Conservation (phyloP, 2,888 invertebrate genomes). For the Callinectes sapidus region DNA sequence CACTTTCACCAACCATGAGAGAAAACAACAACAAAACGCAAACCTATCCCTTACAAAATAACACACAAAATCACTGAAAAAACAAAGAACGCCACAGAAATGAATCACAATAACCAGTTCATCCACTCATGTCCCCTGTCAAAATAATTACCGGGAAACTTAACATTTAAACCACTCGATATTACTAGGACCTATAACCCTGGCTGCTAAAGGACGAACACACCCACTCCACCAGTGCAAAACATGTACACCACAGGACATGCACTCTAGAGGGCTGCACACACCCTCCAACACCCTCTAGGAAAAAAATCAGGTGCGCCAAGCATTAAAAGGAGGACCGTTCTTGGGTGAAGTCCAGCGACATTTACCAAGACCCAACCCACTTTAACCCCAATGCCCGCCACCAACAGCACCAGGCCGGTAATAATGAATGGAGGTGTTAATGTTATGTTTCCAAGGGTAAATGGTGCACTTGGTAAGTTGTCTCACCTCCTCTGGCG, state of each 20-base stretch:
- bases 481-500: constrained; percentile 62
- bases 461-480: background rate
- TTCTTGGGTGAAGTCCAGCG: background rate
- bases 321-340: background rate
- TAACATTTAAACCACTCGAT: too few species aligned
- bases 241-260: background rate
- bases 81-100: background rate
- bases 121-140: too few species aligned
- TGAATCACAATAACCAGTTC: too few species aligned
- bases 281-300: background rate
- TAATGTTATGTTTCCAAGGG: background rate
- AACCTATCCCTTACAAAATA: background rate
- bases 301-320: background rate
- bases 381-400: background rate
- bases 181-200: too few species aligned
- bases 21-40: background rate
- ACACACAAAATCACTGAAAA: background rate
- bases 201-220: too few species aligned
- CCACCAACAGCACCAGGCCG: background rate
- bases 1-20: background rate
- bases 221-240: too few species aligned
- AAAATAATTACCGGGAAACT: too few species aligned
- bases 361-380: background rate
- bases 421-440: background rate
- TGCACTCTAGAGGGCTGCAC: background rate